Conservation (phyloP, 2,113 vertebrate species). For the Isichthys henryi region DNA sequence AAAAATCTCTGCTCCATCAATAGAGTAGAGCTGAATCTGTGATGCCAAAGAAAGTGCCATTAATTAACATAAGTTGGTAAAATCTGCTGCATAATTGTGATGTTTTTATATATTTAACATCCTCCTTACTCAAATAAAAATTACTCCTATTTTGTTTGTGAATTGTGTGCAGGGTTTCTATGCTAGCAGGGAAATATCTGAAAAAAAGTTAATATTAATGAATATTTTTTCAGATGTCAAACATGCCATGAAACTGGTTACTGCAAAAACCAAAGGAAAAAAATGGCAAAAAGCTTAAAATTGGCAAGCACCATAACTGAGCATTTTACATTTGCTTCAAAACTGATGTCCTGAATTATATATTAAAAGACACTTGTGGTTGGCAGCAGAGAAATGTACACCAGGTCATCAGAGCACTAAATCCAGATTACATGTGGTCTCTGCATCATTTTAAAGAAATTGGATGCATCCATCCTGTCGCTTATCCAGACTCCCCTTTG, state of each 20-base stretch:
- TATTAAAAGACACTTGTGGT: not conserved
- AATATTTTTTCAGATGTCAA: not conserved
- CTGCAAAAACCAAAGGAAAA: not conserved
- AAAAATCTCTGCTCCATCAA: not conserved
- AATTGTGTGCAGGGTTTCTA: not conserved
- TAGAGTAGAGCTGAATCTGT: not conserved
- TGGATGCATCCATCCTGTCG: slow-evolving; percentile 24
- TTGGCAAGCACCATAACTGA: not conserved
- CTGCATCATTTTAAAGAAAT: not conserved
- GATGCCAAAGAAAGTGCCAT: not conserved
- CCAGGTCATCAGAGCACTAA: not conserved
- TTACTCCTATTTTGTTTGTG: not conserved
- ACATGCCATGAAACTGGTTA: not conserved
- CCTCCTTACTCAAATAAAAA: not conserved
- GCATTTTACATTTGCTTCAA: not conserved
- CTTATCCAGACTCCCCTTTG: slow-evolving; percentile 48
- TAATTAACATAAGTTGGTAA: not conserved
- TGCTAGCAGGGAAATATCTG: not conserved
- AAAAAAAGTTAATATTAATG: not conserved
- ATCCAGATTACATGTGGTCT: slow-evolving; percentile 11
- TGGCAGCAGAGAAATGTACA: not conserved
- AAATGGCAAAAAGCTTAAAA: not conserved
- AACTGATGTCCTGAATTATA: not conserved
- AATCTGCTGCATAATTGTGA: not conserved
- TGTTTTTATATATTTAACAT: not conserved